A percentile compares a stretch with the other conserved stretches of the same genome.
Conservation (phyloP, 53 echinoderm and acorn worm species). For the Arbacia lixula region DNA sequence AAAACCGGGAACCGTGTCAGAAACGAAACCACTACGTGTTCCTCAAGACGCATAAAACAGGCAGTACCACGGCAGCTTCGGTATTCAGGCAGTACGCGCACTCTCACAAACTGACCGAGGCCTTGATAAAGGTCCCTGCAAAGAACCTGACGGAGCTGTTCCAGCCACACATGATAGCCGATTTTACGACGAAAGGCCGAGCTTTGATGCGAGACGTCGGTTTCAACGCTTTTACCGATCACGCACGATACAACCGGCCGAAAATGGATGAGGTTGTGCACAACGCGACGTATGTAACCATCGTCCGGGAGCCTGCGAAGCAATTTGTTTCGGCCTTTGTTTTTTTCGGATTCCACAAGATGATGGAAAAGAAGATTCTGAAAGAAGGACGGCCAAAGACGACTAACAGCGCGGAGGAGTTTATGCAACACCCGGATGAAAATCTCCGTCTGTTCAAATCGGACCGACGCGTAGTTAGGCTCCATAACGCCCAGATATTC, state of each 20-base stretch:
- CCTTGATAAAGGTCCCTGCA: constrained; percentile 42
- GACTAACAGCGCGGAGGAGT: constrained; percentile 39
- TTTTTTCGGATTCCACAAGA: constrained; percentile 54
- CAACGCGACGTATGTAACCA: constrained; percentile 68
- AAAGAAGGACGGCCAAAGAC: constrained; percentile 10
- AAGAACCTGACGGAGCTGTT: constrained; percentile 31
- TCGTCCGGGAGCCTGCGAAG: constrained; percentile 63
- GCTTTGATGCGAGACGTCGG: constrained; percentile 50
- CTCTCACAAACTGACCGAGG: constrained; percentile 56
- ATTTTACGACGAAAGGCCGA: background rate
- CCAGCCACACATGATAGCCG: constrained; percentile 29
- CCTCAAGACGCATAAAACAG: constrained; percentile 79
- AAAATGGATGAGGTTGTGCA: constrained; percentile 58
- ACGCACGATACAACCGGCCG: constrained; percentile 67
- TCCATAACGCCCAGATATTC: constrained; percentile 52
- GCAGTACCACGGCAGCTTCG: constrained; percentile 62
- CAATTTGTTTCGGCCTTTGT: constrained; percentile 69
- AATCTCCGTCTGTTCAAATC: constrained; percentile 19
- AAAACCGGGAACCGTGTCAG: too few relatives aligned
- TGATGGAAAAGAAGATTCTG: constrained; percentile 14
- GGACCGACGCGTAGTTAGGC: background rate
- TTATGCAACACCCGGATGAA: constrained; percentile 29
- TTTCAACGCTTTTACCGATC: constrained; percentile 59
- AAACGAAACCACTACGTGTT: constrained; percentile 56
- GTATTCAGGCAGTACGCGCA: constrained; percentile 73